phyloP scores from a whole-genome alignment of 2,797 vertebrate genomes.

The Tenualosa thibaudeaui region DNA sequence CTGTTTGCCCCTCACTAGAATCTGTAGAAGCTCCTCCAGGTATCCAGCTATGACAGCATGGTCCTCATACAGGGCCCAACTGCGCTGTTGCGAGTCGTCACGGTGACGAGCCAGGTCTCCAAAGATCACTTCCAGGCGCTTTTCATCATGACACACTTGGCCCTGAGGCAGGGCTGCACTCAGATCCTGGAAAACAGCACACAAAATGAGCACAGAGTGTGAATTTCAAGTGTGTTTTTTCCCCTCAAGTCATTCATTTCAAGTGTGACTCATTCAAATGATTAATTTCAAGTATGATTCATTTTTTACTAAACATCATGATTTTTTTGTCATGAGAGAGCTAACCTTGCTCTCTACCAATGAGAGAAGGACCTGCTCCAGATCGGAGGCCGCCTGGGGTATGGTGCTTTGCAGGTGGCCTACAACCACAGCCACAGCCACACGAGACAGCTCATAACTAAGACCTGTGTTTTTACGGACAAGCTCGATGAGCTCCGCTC shows the following conservation, averaged over 20 bases:
- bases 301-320: too few relatives aligned
- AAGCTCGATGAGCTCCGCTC: conserved; percentile 92
- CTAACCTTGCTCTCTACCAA: conserved; percentile 93
- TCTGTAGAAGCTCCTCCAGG: conserved; percentile 93
- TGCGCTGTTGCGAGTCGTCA: conserved; percentile 95
- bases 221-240: not conserved
- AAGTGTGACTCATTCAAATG: conserved; percentile 24
- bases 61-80: conserved; percentile 96
- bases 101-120: conserved; percentile 87
- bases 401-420: conserved; percentile 89
- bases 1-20: conserved; percentile 79
- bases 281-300: not conserved
- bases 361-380: conserved; percentile 93
- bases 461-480: conserved; percentile 93
- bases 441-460: conserved; percentile 92
- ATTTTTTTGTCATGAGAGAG: conserved; percentile 31
- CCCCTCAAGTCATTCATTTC: too few relatives aligned
- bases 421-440: conserved; percentile 90
- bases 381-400: conserved; percentile 75
- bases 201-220: not conserved
- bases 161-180: conserved; percentile 85
- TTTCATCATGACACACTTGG: conserved; percentile 94
- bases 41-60: conserved; percentile 92
- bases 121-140: conserved; percentile 96
- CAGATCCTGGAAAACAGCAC: conserved; percentile 72